A percentile compares a stretch with the other conserved stretches of the same genome.
Conservation (phyloP, 2,797 vertebrate species). For the Neosilurus hyrtlii region DNA sequence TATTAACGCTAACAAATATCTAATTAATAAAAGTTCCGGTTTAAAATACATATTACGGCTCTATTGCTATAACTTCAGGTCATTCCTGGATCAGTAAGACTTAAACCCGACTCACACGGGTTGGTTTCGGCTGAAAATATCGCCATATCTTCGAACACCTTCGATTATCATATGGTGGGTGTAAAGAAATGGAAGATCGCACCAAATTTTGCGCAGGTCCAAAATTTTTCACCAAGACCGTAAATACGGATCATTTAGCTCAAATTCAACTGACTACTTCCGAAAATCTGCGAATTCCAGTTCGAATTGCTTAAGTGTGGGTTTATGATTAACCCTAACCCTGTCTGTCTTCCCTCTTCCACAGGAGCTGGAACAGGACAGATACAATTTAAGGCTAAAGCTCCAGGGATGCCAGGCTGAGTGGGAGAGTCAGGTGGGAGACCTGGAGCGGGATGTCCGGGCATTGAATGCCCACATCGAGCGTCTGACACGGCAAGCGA, state of each 20-base stretch:
- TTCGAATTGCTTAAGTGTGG: background rate
- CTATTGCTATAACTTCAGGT: no score
- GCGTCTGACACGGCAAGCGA: conserved; percentile 62
- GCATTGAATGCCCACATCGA: conserved; percentile 69
- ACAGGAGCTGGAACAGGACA: conserved; percentile 76
- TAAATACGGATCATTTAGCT: no score
- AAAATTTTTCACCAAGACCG: no score
- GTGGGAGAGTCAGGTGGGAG: conserved; percentile 76
- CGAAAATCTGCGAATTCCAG: no score
- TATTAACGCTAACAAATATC: background rate
- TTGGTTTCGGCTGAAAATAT: no score
- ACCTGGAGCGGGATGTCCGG: conserved; percentile 74
- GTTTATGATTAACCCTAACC: background rate
- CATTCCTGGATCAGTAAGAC: no score
- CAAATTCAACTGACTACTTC: no score
- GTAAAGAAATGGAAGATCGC: no score
- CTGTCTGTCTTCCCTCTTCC: background rate
- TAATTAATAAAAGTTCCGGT: background rate
- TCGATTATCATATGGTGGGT: no score
- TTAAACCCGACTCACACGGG: no score
- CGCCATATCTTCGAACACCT: no score
- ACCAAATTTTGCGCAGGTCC: no score
- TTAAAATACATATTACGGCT: background rate
- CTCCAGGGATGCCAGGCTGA: conserved; percentile 69
- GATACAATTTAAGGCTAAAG: conserved; percentile 71